These are phyloP conservation scores for Prosopocoilus inquinatus DNA, from an alignment of 2,888 invertebrate genomes.

Conservation along the genomic window DNA sequence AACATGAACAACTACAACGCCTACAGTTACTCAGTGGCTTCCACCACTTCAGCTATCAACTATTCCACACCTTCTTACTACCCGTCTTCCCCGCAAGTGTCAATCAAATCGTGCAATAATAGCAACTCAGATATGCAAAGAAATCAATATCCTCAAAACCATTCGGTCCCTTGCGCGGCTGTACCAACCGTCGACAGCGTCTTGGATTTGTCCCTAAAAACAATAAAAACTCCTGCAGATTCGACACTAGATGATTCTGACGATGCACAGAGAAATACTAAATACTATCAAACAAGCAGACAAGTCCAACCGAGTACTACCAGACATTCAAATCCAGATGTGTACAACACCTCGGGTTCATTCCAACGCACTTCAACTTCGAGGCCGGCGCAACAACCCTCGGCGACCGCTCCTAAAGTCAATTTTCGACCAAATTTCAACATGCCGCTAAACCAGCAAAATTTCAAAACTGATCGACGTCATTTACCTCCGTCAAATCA, in stretches of 20 bases:
- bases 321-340: slow-evolving; percentile 1
- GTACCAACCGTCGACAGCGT: slow-evolving; percentile 14
- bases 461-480: slow-evolving; percentile 12
- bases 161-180: background rate
- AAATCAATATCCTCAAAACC: slow-evolving; percentile 16
- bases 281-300: slow-evolving; percentile 29
- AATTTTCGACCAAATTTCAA: slow-evolving; percentile 77
- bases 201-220: slow-evolving; percentile 84
- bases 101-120: slow-evolving; percentile 17
- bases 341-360: slow-evolving; percentile 38
- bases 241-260: slow-evolving; percentile 74
- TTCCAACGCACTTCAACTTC: slow-evolving; percentile 13
- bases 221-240: slow-evolving; percentile 83
- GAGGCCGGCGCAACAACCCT: slow-evolving; percentile 37
- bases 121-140: slow-evolving; percentile 18
- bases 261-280: slow-evolving; percentile 48
- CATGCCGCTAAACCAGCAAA: slow-evolving; percentile 42
- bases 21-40: slow-evolving; percentile 6
- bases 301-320: background rate
- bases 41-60: slow-evolving; percentile 2
- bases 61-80: slow-evolving; percentile 11
- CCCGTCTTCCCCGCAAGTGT: slow-evolving; percentile 18
- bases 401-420: slow-evolving; percentile 66
- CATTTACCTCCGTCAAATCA: no score
- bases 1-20: background rate